Evolutionary conservation across 2,113 vertebrate species (phyloP).

Genomic region (Cheilinus undulatus): DNA sequence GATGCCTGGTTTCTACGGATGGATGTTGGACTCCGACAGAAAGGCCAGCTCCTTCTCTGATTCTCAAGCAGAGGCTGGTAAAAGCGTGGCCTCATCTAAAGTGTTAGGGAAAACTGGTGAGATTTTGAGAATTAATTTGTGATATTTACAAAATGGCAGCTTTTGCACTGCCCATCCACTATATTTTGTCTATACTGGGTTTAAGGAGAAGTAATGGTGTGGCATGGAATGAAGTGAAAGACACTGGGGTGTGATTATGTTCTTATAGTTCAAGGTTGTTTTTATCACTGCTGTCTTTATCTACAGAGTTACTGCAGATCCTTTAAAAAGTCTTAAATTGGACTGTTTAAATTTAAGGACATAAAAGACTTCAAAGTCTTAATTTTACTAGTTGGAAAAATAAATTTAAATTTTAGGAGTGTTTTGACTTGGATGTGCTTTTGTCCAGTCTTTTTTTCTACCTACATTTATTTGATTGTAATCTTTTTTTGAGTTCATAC

Average conservation of each 20-base stretch:
- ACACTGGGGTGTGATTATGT: neutral
- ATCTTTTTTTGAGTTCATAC: too few species aligned
- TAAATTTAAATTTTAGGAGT: too few species aligned
- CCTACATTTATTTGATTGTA: too few species aligned
- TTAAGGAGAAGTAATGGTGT: neutral
- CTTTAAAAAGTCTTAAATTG: too few species aligned
- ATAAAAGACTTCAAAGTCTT: too few species aligned
- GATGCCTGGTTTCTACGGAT: slow-evolving; percentile 91
- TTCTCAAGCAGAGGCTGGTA: slow-evolving; percentile 8
- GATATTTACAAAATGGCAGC: neutral
- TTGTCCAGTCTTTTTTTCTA: too few species aligned
- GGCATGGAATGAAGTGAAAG: neutral
- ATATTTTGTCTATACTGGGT: neutral
- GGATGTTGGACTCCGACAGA: slow-evolving; percentile 76
- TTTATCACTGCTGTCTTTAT: too few species aligned
- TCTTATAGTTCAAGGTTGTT: neutral
- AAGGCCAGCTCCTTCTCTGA: slow-evolving; percentile 50
- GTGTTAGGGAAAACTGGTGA: slow-evolving; percentile 62
- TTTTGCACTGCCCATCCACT: neutral
- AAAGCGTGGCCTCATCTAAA: slow-evolving; percentile 42
- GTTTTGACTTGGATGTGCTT: too few species aligned
- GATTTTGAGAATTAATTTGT: neutral
- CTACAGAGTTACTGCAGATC: too few species aligned
- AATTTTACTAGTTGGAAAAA: too few species aligned
- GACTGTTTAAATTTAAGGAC: too few species aligned